Conservation (phyloP, 2,797 vertebrate genomes). For the Prionace glauca region DNA sequence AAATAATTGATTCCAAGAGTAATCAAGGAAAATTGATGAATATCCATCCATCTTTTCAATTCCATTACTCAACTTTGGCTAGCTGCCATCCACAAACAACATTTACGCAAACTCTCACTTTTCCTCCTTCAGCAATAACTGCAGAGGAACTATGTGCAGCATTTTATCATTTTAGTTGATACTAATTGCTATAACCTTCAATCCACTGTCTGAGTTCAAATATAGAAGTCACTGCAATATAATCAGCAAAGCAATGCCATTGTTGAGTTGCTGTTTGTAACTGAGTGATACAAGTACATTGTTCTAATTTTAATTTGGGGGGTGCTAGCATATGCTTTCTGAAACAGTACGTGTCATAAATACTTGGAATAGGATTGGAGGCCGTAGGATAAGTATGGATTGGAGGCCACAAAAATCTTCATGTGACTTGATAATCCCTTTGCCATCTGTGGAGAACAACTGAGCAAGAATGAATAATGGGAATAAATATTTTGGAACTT, state of each 20-base stretch:
- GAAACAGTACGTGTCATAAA: not conserved
- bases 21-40: conserved; percentile 4
- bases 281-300: not conserved
- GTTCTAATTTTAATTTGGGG: not conserved
- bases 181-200: not conserved
- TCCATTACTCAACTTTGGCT: not conserved
- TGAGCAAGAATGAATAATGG: not conserved
- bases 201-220: not conserved
- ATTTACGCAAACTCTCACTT: not conserved
- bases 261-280: not conserved
- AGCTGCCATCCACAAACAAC: not conserved
- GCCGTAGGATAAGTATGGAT: not conserved
- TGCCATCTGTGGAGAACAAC: not conserved
- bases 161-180: not conserved
- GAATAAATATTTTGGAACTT: not conserved
- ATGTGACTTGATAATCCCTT: not conserved
- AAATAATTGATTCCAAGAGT: conserved; percentile 14
- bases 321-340: not conserved
- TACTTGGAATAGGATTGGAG: not conserved
- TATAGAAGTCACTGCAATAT: not conserved
- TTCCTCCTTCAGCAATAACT: not conserved
- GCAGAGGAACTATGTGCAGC: not conserved
- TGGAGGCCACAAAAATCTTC: not conserved
- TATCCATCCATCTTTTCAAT: not conserved
- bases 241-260: not conserved